Percentiles rank a stretch among this genome's conserved stretches.
These are phyloP conservation scores for Lamellibrachia satsuma DNA, from an alignment of 2,888 invertebrate genomes.

Conservation along the genomic window DNA sequence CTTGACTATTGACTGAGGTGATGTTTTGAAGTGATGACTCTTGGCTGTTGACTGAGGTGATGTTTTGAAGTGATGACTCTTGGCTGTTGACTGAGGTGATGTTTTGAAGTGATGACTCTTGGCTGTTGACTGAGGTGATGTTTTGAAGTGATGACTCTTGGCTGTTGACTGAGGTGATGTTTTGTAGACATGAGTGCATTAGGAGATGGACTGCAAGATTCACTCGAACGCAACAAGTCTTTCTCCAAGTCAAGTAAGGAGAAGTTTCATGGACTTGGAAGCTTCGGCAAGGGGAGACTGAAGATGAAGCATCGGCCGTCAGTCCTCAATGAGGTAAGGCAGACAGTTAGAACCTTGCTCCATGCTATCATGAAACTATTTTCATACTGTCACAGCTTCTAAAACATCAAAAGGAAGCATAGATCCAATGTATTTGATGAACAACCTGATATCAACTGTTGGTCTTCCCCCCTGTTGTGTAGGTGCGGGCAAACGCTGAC, in stretches of 20 bases:
- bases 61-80: neutral
- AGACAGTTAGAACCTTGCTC: neutral
- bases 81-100: no score
- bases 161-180: neutral
- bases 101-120: neutral
- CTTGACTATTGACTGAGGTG: neutral
- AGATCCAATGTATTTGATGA: no score
- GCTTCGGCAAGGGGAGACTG: slow-evolving; percentile 8
- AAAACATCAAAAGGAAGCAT: no score
- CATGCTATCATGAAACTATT: neutral
- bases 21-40: neutral
- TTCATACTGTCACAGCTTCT: no score
- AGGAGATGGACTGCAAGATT: neutral
- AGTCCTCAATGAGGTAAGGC: neutral
- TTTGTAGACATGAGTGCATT: neutral
- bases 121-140: neutral
- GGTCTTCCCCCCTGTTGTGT: slow-evolving; percentile 26
- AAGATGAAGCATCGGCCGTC: neutral
- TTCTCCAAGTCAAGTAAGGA: neutral
- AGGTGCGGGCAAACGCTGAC: slow-evolving; percentile 70
- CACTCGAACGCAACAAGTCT: neutral
- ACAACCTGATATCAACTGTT: neutral
- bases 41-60: neutral
- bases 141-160: neutral
- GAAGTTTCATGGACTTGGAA: neutral